phyloP scores from a whole-genome alignment of 1,140 invertebrate genomes.

The Sycophila sp. region DNA sequence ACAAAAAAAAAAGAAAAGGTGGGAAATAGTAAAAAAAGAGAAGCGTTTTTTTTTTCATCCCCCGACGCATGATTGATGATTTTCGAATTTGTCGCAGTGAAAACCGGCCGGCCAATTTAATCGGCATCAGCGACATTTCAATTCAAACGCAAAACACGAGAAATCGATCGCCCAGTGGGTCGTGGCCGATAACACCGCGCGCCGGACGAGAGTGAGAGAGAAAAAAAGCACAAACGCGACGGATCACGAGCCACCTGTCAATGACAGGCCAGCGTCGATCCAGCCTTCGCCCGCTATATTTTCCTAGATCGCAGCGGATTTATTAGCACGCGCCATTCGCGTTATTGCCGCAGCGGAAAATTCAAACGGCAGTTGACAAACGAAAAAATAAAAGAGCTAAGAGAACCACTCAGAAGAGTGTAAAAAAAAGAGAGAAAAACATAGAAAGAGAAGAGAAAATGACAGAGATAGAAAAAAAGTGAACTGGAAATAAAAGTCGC shows the following conservation, averaged over 20 bases:
- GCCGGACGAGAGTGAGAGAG: conserved; percentile 2
- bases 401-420: too few relatives aligned
- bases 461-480: conserved; percentile 28
- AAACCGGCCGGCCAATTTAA: conserved; percentile 23
- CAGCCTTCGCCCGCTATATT: conserved; percentile 14
- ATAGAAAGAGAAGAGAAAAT: conserved; percentile 27
- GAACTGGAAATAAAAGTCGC: conserved; percentile 31
- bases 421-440: conserved; percentile 25
- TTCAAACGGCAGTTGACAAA: conserved; percentile 4
- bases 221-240: conserved; percentile 9
- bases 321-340: conserved; percentile 20
- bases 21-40: background rate
- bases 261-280: conserved; percentile 16
- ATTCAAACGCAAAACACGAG: conserved; percentile 27
- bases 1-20: conserved; percentile 25
- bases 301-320: conserved; percentile 29
- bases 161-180: conserved; percentile 28
- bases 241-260: conserved; percentile 27
- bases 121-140: conserved; percentile 27
- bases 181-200: too few relatives aligned
- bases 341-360: conserved; percentile 20
- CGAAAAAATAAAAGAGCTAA: too few relatives aligned
- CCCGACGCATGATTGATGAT: conserved; percentile 29
- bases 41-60: conserved; percentile 8
- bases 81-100: conserved; percentile 21